Evolutionary conservation across 2,113 vertebrate genomes (phyloP), one percentile per base, ranked within the genome.

Genomic region (Cervus canadensis): DNA sequence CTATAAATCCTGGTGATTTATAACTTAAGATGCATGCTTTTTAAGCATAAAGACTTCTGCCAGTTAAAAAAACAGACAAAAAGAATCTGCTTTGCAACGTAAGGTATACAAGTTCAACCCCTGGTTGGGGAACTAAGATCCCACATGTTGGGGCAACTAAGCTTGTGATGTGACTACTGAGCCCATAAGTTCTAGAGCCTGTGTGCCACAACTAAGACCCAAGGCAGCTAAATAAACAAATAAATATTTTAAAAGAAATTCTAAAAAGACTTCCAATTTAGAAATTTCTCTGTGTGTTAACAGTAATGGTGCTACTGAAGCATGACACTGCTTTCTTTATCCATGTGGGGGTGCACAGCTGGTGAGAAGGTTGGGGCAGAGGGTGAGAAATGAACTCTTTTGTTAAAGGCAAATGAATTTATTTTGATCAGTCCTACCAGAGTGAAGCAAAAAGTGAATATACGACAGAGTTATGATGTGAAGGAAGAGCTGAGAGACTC

Each of bases 361-460:
- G 33, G 17, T 11, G 84, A 78, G 17, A 15, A 33, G 33, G 4
- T 28, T 56, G 21, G 43, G 23, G 43, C 48, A 85, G 57, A 74
- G 7, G n/a, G 92, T 57, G 56, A 92, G 56, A 62, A 88, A 76
- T 84, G 8, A 85, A 45, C 26, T 16, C 13, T 26, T 7, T 86
- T 7, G 40, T 54, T 50, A 64, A 90, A 87, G 52, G 54, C 43
- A 90, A 79, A 87, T 95, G 4, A 84, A 96, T 97, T 97, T 97
- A 84, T 94, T 33, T 84, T 0, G 8, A 84, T n/a, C 60, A 33
- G 11, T 48, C 1, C 71, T 30, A 12, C 11, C n/a, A 5, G 59
- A 78, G 57, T 1, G 33, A 97, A 94, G 82, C 87, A 95, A 36
- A 94, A 67, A 62, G 59, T n/a, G 62, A 84, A 89, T 30, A 87